phyloP scores from a whole-genome alignment of 2,113 vertebrate species.

The Mormyrus lacerda region DNA sequence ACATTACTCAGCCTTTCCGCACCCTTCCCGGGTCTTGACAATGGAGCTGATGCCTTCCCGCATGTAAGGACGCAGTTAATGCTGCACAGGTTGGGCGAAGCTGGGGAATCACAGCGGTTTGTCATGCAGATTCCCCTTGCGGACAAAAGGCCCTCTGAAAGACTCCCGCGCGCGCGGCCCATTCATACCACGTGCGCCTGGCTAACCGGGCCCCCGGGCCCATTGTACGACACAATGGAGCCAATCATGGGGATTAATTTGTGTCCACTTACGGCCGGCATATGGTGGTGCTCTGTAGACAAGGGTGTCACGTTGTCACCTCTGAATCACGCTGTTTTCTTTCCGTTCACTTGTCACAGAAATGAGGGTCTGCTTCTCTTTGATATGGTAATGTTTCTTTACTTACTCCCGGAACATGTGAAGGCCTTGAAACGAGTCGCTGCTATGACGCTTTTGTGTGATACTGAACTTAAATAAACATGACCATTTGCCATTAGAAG shows the following conservation, averaged over 20 bases:
- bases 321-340: slow-evolving; percentile 54
- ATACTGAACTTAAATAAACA: not conserved
- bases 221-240: slow-evolving; percentile 65
- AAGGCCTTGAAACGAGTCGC: slow-evolving; percentile 14
- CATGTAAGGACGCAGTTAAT: not conserved
- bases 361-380: slow-evolving; percentile 58
- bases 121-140: slow-evolving; percentile 54
- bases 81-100: not conserved
- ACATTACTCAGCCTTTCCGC: not conserved
- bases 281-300: slow-evolving; percentile 67
- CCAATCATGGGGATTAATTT: slow-evolving; percentile 62
- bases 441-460: slow-evolving; percentile 24
- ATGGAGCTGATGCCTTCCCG: not conserved
- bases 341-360: slow-evolving; percentile 44
- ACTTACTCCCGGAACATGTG: slow-evolving; percentile 13
- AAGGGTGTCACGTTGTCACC: slow-evolving; percentile 66
- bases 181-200: slow-evolving; percentile 55
- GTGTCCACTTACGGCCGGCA: slow-evolving; percentile 72
- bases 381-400: slow-evolving; percentile 59
- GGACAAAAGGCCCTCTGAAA: slow-evolving; percentile 42
- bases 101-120: slow-evolving; percentile 32
- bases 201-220: slow-evolving; percentile 45
- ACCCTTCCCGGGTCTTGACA: not conserved
- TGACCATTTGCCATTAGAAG: not conserved
- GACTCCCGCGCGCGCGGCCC: slow-evolving; percentile 50